These are phyloP conservation scores for Trachelus troglodyta DNA, from an alignment of 2,888 invertebrate genomes.

Conservation along the genomic window DNA sequence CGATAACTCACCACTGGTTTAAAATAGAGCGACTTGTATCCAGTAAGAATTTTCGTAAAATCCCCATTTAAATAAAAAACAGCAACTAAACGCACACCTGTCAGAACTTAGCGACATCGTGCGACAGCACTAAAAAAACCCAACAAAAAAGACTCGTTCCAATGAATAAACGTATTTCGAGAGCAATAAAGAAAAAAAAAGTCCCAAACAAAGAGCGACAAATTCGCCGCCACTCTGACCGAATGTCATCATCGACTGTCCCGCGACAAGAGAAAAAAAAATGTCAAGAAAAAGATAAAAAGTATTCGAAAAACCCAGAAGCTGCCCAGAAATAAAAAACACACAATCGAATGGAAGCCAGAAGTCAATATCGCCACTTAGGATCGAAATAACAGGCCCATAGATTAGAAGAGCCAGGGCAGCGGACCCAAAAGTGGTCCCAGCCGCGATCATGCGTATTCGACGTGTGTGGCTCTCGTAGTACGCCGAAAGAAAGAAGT, in stretches of 20 bases:
- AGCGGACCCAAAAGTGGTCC: background rate
- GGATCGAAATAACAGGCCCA: background rate
- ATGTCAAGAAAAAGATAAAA: fast-evolving
- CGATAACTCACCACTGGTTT: background rate
- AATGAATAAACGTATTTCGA: background rate
- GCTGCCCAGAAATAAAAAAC: background rate
- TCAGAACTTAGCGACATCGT: background rate
- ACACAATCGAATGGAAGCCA: background rate
- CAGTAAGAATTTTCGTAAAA: background rate
- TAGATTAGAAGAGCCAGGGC: background rate
- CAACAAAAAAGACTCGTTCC: background rate
- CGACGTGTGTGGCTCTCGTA: background rate
- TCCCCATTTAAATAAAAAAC: background rate
- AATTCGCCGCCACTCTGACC: background rate
- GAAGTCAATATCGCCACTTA: background rate
- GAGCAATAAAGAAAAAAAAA: background rate
- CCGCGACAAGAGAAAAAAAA: background rate
- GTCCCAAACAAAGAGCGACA: background rate
- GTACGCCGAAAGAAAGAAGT: background rate
- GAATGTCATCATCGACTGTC: background rate
- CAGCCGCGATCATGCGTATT: background rate
- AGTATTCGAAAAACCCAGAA: background rate
- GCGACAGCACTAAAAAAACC: background rate
- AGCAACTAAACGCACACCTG: background rate
- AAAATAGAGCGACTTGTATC: background rate